phyloP scores from a whole-genome alignment of 2,113 vertebrate species.

The Nestor notabilis region DNA sequence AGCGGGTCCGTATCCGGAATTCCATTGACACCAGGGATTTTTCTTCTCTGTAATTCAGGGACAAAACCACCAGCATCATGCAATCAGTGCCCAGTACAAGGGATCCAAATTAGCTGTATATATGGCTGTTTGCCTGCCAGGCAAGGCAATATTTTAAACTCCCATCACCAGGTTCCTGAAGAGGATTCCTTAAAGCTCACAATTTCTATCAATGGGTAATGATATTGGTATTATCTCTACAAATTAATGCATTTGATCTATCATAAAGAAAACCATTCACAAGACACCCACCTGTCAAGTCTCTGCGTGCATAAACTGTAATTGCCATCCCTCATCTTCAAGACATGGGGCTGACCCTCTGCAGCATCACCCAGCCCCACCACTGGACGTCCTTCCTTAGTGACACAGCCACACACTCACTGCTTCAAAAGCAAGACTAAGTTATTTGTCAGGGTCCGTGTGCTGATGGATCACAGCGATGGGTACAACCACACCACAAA shows the following conservation, averaged over 20 bases:
- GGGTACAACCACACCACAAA: rapidly evolving
- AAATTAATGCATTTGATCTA: not conserved
- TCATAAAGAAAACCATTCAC: not conserved
- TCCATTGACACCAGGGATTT: rapidly evolving
- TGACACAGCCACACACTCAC: not conserved
- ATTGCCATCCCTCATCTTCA: not conserved
- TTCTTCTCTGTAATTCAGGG: not conserved
- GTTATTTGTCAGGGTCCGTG: rapidly evolving
- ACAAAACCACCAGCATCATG: not conserved
- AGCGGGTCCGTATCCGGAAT: not conserved
- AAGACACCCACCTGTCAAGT: not conserved
- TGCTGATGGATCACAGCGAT: rapidly evolving
- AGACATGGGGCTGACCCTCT: not conserved
- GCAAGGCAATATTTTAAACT: not conserved
- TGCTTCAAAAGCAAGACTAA: not conserved
- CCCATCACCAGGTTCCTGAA: rapidly evolving
- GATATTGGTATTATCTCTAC: not conserved
- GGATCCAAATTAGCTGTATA: not conserved
- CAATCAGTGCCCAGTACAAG: not conserved
- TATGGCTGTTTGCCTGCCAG: not conserved
- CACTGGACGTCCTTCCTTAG: not conserved
- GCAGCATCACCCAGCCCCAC: not conserved
- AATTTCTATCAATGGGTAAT: not conserved
- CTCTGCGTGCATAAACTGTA: not conserved
- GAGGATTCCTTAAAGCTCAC: not conserved